Base-by-base conservation (phyloP, 2,888 invertebrate genomes). In the Netelia fuscicornis region DNA sequence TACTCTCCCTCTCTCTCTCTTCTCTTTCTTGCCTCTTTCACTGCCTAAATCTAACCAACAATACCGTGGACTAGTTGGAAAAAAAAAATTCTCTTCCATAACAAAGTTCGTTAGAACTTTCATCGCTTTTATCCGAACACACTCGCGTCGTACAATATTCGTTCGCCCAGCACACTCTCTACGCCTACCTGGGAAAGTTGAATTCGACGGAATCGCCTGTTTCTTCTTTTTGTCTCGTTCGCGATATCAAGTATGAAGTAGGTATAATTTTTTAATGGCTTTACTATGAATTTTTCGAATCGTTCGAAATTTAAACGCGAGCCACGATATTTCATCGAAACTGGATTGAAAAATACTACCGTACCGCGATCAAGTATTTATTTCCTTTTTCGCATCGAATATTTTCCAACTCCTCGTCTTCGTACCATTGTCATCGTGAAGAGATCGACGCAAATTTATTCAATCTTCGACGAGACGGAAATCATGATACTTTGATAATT, bases 91-190 rank as follows among this genome's bases (percentile, higher is more conserved):
- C 71, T 60, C 75, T 76, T 70, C 58, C 75, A 72, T 42, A 58
- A 74, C 79, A 85, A 82, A 85, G 79, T 85, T 85, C 82, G 85
- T 85, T 85, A 82, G 76, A 85, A 85, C 79, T 82, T 79, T 85
- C 79, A 65, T 65, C 75, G 56, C 64, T 82, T 65, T 77, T 72
- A 72, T 82, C 72, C 65, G 56, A 42, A 11, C 71, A 56, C 62
- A 17, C 17, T 25, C 70, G 48, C 62, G 62, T 72, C 75, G 54
- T 76, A 70, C 67, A 78, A 60, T 74, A 78, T 72, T 58, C 64
- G 58, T 68, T 68, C 54, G 56, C 13, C 23, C 56, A 13, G n/a
- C 62, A 13, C 25, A 11, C 60, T 60, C 17, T 25, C 42, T 42
- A 42, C 23, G 52, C 74, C 10, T 56, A 52, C 23, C 54, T 65